phyloP scores from a whole-genome alignment of 2,797 vertebrate genomes.

The Gallinago nigripennis region DNA sequence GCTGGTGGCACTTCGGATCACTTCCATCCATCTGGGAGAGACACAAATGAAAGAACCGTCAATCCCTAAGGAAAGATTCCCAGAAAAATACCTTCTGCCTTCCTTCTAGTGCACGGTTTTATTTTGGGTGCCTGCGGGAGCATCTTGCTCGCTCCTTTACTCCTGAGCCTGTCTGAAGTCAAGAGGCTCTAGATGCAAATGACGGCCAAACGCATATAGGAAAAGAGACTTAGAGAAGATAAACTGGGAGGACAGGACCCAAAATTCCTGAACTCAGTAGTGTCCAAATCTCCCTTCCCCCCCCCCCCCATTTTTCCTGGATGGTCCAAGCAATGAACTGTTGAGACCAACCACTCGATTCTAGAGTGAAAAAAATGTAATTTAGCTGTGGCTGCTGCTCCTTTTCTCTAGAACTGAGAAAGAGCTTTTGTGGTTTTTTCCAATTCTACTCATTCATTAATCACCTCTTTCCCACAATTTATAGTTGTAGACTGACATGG shows the following conservation, averaged over 20 bases:
- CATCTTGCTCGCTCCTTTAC: neutral
- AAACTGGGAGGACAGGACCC: neutral
- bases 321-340: neutral
- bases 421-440: neutral
- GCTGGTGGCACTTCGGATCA: conserved; percentile 94
- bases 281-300: neutral
- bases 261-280: neutral
- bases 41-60: neutral
- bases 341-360: neutral
- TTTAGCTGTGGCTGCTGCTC: neutral
- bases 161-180: neutral
- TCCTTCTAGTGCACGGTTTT: neutral
- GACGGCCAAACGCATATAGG: accelerated
- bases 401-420: neutral
- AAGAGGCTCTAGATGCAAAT: neutral
- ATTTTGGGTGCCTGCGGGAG: neutral
- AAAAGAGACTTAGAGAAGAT: neutral
- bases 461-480: neutral
- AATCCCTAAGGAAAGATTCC: neutral
- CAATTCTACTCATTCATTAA: neutral
- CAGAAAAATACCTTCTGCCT: accelerated
- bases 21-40: conserved; percentile 94
- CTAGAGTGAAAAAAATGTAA: neutral
- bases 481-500: neutral
- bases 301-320: neutral